phyloP scores from a whole-genome alignment of 2,113 vertebrate genomes.

The Ptilonorhynchus violaceus region DNA sequence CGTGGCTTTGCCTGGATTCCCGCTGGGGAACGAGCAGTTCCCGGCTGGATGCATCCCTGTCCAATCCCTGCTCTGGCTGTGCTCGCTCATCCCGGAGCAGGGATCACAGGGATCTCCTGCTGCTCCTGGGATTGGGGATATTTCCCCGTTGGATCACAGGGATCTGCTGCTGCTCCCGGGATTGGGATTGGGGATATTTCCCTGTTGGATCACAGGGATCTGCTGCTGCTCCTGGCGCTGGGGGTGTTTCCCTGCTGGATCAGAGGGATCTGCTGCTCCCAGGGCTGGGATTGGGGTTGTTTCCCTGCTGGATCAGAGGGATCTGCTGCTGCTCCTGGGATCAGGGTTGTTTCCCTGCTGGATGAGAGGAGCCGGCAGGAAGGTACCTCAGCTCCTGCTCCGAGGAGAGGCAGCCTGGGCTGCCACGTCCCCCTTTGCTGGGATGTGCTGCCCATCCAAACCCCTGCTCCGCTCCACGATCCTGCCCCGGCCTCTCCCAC shows the following conservation, averaged over 20 bases:
- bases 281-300: too few species aligned
- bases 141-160: neutral
- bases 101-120: neutral
- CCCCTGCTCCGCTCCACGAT: neutral
- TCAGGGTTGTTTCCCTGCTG: neutral
- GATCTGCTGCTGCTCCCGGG: neutral
- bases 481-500: neutral
- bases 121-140: neutral
- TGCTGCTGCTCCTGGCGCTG: neutral
- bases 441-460: neutral
- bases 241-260: neutral
- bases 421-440: neutral
- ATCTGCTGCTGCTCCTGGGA: too few species aligned
- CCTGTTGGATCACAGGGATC: too few species aligned
- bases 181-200: neutral
- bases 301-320: too few species aligned
- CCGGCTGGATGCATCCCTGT: neutral
- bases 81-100: neutral
- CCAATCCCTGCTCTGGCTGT: neutral
- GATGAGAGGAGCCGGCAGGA: neutral
- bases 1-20: rapidly evolving
- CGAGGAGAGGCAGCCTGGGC: neutral
- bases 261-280: too few species aligned
- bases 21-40: neutral
- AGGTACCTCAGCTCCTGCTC: neutral